phyloP scores from a whole-genome alignment of 37 sponge, comb jelly and placozoan genomes.

The Chondrosia reniformis region DNA sequence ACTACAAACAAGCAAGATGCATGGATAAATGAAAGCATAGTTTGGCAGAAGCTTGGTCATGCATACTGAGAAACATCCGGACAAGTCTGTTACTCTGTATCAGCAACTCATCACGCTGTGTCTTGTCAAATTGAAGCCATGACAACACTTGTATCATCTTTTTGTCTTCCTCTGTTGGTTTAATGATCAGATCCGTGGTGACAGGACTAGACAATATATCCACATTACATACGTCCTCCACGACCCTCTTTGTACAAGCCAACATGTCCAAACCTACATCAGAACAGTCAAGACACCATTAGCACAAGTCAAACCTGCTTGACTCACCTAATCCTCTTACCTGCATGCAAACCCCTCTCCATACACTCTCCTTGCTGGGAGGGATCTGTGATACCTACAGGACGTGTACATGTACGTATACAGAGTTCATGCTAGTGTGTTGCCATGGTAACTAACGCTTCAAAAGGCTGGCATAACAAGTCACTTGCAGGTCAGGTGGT shows the following conservation, averaged over 20 bases:
- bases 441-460: conserved; percentile 28
- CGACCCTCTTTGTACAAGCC: conserved; percentile 11
- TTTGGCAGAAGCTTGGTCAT: background rate
- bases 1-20: background rate
- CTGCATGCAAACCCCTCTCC: no score
- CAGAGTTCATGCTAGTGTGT: background rate
- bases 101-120: conserved; percentile 83
- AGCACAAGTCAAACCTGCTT: no score
- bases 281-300: background rate
- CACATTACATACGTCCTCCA: conserved; percentile 9
- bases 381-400: background rate
- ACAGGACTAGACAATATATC: background rate
- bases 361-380: no score
- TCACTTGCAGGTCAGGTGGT: conserved; percentile 47
- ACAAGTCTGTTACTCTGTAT: conserved; percentile 81
- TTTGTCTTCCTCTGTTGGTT: conserved; percentile 35
- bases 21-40: background rate
- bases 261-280: conserved; percentile 6
- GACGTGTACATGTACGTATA: background rate
- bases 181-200: background rate
- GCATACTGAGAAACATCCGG: conserved; percentile 73
- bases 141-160: conserved; percentile 71
- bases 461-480: conserved; percentile 64
- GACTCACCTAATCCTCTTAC: no score
- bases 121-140: conserved; percentile 90